Evolutionary conservation across 1,140 invertebrate genomes (phyloP).

Genomic region (Eriocheir sinensis): DNA sequence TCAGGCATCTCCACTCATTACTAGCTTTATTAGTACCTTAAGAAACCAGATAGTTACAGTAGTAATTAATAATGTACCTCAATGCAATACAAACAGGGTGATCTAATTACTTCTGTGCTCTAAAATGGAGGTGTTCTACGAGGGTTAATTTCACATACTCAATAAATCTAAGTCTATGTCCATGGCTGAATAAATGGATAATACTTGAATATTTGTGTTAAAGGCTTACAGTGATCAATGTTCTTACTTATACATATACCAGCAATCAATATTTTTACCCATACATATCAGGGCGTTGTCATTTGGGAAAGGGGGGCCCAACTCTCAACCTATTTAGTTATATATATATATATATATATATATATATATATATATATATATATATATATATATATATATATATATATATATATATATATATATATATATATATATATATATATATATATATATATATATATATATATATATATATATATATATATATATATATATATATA

Average conservation of each 20-base stretch:
- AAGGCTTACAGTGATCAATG: not conserved
- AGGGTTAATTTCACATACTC: too few relatives aligned
- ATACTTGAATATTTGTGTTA: not conserved
- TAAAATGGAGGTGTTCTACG: too few relatives aligned
- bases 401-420: slow-evolving; percentile 42
- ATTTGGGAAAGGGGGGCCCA: not conserved
- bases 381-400: not conserved
- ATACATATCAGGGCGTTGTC: not conserved
- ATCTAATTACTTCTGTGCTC: too few relatives aligned
- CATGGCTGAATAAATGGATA: too few relatives aligned
- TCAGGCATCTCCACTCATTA: too few relatives aligned
- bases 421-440: slow-evolving; percentile 53
- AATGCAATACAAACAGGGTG: too few relatives aligned
- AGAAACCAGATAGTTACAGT: too few relatives aligned
- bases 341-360: slow-evolving; percentile 31
- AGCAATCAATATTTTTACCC: not conserved
- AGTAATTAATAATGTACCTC: too few relatives aligned
- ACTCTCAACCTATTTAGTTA: not conserved
- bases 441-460: slow-evolving; percentile 41
- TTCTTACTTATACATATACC: not conserved
- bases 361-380: not conserved
- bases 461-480: slow-evolving; percentile 26
- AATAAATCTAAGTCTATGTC: too few relatives aligned
- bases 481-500: slow-evolving; percentile 17
- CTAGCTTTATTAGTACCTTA: too few relatives aligned